Base-by-base conservation (phyloP, 2,888 invertebrate genomes). In the Acleris emargana region DNA sequence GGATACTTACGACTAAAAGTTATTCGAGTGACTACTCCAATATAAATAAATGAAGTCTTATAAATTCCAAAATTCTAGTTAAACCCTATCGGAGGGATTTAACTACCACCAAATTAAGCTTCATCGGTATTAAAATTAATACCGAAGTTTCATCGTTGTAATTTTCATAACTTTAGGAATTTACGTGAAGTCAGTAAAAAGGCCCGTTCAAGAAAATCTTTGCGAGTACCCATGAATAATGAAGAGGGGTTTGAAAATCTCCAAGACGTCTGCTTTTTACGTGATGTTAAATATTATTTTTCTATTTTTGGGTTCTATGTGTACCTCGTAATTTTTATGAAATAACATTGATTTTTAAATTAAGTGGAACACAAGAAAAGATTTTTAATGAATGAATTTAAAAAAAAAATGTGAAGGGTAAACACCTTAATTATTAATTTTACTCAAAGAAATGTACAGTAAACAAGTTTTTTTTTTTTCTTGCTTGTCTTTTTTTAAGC, bases 141-240 rank as follows among this genome's bases (percentile, higher is more conserved):
- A 54, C 62, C 22, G 50, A 58, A 61, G 43, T 58, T 58, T 55
- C 50, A 62, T 62, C 58, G 59, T 58, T 53, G 32, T 58, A 53
- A 50, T 62, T 60, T 60, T 59, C 55, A 63, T 59, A 67, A 63
- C 60, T 60, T 62, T 67, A 18, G 20, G 61, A 61, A 61, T 66
- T 67, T 59, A 50, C 61, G 57, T 63, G 59, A 67, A 63, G 52
- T 59, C 59, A 7, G 59, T 67, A 62, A 66, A 66, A 60, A 64
- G 54, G 55, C 9, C 62, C 64, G 69, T 69, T 73, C 66, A 67
- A 69, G 70, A 73, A 72, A 72, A 68, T 70, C 59, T 25, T 69
- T 64, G 49, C 59, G 61, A 49, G 60, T 67, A 63, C 66, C 60
- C 66, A 69, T 73, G 71, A 73, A 73, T 72, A 71, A 68, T 72